These are phyloP conservation scores for Crocallis elinguaria DNA, from an alignment of 2,888 invertebrate species.

Conservation along the genomic window DNA sequence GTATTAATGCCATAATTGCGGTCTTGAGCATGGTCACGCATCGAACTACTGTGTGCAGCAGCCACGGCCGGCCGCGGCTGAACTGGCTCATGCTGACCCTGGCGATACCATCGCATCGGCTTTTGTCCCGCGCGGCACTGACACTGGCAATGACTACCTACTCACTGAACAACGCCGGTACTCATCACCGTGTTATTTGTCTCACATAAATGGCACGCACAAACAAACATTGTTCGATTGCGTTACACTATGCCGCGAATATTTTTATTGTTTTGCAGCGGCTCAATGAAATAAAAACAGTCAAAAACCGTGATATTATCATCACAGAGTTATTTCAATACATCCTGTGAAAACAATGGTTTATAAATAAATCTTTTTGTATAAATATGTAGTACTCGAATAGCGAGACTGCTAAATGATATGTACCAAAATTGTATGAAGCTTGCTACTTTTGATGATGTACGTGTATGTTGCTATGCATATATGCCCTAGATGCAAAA, in stretches of 20 bases:
- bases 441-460: no score
- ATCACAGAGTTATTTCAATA: conserved; percentile 38
- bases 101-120: conserved; percentile 56
- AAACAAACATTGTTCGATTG: conserved; percentile 37
- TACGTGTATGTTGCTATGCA: no score
- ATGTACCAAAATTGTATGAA: no score
- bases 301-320: conserved; percentile 25
- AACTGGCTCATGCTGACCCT: conserved; percentile 39
- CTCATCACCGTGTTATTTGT: conserved; percentile 27
- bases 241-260: conserved; percentile 33
- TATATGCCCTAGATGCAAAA: no score
- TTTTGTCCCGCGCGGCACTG: conserved; percentile 58
- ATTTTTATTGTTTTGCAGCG: conserved; percentile 36
- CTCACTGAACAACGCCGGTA: conserved; percentile 9
- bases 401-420: no score
- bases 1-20: conserved; percentile 54
- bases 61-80: conserved; percentile 44
- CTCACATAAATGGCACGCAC: conserved; percentile 33
- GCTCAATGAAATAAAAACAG: conserved; percentile 29
- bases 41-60: conserved; percentile 41
- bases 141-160: conserved; percentile 53
- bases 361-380: conserved; percentile 12
- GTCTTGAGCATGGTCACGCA: conserved; percentile 56
- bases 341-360: conserved; percentile 45
- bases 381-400: no score